These are phyloP conservation scores for Loriculus beryllinus DNA, from an alignment of 2,797 vertebrate genomes.

Conservation along the genomic window DNA sequence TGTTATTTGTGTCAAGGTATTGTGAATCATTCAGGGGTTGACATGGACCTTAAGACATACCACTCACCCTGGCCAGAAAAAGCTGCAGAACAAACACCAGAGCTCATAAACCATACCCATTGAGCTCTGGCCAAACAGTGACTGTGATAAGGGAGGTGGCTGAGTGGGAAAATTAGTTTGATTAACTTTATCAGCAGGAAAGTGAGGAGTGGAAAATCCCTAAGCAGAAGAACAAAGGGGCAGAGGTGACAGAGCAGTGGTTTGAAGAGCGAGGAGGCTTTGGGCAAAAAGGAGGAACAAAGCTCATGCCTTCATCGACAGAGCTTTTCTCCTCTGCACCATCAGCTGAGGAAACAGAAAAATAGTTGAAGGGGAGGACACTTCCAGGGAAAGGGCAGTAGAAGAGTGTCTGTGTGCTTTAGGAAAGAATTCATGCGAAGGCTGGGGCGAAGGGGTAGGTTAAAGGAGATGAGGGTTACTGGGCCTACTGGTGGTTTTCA, in stretches of 20 bases:
- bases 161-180: conserved; percentile 55
- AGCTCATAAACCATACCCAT: background rate
- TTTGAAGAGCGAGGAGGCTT: background rate
- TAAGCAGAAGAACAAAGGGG: conserved; percentile 52
- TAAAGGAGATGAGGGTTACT: background rate
- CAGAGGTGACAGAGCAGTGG: conserved; percentile 19
- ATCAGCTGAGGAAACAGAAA: background rate
- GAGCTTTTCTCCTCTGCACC: background rate
- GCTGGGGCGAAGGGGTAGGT: rapidly evolving
- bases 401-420: background rate
- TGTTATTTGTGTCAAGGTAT: background rate
- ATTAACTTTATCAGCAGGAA: conserved; percentile 64
- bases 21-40: background rate
- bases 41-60: background rate
- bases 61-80: conserved; percentile 21
- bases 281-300: background rate
- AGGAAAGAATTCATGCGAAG: background rate
- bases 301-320: rapidly evolving
- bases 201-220: conserved; percentile 50
- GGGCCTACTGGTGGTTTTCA: background rate
- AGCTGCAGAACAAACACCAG: conserved; percentile 26
- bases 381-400: background rate
- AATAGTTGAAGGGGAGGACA: background rate
- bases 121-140: conserved; percentile 33
- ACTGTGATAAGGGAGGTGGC: conserved; percentile 52